Conservation (phyloP, 2,113 vertebrate species). For the Camelus dromedarius region DNA sequence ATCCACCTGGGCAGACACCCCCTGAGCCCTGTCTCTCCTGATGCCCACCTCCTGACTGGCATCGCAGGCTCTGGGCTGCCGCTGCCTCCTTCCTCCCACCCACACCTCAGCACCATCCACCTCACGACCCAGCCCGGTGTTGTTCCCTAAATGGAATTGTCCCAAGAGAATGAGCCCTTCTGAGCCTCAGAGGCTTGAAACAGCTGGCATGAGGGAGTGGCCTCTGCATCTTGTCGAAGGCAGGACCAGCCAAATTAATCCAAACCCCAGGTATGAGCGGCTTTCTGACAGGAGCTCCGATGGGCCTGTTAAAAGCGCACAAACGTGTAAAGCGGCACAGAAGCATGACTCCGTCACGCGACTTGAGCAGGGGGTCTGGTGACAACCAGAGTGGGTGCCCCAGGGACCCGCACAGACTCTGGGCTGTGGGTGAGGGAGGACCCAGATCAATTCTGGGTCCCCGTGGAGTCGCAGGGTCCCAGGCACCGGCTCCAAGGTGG, state of each 20-base stretch:
- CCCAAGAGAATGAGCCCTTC: rapidly evolving
- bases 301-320: rapidly evolving
- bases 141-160: too few relatives aligned
- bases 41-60: neutral
- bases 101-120: rapidly evolving
- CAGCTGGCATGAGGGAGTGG: rapidly evolving
- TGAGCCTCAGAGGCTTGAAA: neutral
- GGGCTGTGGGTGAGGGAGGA: rapidly evolving
- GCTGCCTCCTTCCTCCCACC: rapidly evolving
- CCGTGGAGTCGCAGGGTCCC: rapidly evolving
- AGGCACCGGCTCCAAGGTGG: rapidly evolving
- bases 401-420: too few relatives aligned
- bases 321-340: rapidly evolving
- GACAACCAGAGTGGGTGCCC: neutral
- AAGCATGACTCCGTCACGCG: neutral
- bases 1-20: rapidly evolving
- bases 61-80: neutral
- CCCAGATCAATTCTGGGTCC: rapidly evolving
- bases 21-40: rapidly evolving
- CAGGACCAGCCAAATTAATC: rapidly evolving
- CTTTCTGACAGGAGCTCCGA: neutral
- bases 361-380: neutral
- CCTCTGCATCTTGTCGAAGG: neutral
- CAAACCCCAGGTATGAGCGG: rapidly evolving
- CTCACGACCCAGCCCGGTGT: rapidly evolving